Evolutionary conservation across 2,113 vertebrate species (phyloP), one percentile per base, ranked within the genome.

Genomic region (Ptyas mucosa): DNA sequence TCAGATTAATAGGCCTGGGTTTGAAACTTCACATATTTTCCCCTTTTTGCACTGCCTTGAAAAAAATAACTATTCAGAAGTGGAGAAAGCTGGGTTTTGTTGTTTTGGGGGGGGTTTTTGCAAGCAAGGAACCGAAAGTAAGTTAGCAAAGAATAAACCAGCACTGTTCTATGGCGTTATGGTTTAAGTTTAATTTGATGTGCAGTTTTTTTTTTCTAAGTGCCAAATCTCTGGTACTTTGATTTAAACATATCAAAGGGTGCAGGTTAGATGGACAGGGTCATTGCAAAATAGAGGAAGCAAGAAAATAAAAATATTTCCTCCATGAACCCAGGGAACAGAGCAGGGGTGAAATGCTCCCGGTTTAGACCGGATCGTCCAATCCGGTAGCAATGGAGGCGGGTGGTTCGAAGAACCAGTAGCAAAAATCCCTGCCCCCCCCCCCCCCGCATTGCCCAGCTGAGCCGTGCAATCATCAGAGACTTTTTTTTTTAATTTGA

Each of bases 1-100:
- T 97, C 97, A 97, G 97, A 97, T 92, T 96, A 97, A 97, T 95
- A 96, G 97, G 93, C 94, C 94, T 43, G 86, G 92, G 94, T 23
- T 96, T 95, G 93, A 92, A 94, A 90, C 88, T 23, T 90, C 89
- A 90, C 88, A 93, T 93, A 85, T 90, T 90, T 96, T 95, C 95
- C 94, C 95, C 94, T 52, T 81, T 1, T 89, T 91, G 51, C 88
- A 92, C 90, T 14, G 94, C 93, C 87, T 81, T 93, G 94, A 96
- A 96, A 95, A 97, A 81, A 96, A 94, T 92, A 51, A 90, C 53
- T 34, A 26, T 46, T 94, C 95, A 95, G 93, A 90, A 24, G 39
- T 58, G 49, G 23, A 64, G 46, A 93, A 57, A 93, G 88, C 8
- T 29, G 55, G 51, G 75, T 89, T 57, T 39, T 7, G 9, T 85